Conservation (phyloP, 2,888 invertebrate species). For the Lasioglossum oenotherae region DNA sequence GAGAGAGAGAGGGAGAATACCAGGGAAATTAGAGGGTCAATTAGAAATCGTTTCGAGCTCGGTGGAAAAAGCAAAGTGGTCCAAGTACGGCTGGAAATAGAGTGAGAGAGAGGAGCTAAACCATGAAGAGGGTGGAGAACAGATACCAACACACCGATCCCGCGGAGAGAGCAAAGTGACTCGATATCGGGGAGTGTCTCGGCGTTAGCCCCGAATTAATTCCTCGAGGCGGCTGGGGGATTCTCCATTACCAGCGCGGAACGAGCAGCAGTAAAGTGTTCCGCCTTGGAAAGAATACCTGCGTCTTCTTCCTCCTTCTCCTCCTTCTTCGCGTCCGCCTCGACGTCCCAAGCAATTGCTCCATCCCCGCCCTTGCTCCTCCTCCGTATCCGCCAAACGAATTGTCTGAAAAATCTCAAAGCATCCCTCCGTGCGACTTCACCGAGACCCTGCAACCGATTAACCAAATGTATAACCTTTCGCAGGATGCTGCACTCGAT, state of each 20-base stretch:
- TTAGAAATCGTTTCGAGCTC: slow-evolving; percentile 59
- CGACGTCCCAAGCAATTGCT: slow-evolving; percentile 60
- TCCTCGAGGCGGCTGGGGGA: slow-evolving; percentile 59
- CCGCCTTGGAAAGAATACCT: slow-evolving; percentile 71
- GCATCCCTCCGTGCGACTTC: slow-evolving; percentile 11
- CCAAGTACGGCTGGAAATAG: slow-evolving; percentile 22
- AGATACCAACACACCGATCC: slow-evolving; percentile 62
- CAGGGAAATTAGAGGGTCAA: slow-evolving; percentile 55
- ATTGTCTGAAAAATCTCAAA: slow-evolving; percentile 56
- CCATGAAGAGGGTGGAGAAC: slow-evolving; percentile 62
- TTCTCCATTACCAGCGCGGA: slow-evolving; percentile 70
- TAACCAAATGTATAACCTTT: not conserved
- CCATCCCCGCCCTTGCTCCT: slow-evolving; percentile 23
- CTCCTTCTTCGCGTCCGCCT: slow-evolving; percentile 22
- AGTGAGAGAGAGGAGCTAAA: slow-evolving; percentile 40
- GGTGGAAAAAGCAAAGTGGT: slow-evolving; percentile 37
- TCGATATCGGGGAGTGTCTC: slow-evolving; percentile 68
- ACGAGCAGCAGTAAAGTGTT: slow-evolving; percentile 70
- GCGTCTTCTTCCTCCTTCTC: slow-evolving; percentile 44
- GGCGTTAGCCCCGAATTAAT: slow-evolving; percentile 73
- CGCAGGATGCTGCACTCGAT: not conserved
- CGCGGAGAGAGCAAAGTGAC: slow-evolving; percentile 56
- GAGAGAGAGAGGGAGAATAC: not conserved
- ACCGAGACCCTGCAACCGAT: not conserved
- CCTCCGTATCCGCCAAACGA: slow-evolving; percentile 60